Base-by-base conservation (phyloP, 1,140 invertebrate genomes). In the Lanistes nyassanus region DNA sequence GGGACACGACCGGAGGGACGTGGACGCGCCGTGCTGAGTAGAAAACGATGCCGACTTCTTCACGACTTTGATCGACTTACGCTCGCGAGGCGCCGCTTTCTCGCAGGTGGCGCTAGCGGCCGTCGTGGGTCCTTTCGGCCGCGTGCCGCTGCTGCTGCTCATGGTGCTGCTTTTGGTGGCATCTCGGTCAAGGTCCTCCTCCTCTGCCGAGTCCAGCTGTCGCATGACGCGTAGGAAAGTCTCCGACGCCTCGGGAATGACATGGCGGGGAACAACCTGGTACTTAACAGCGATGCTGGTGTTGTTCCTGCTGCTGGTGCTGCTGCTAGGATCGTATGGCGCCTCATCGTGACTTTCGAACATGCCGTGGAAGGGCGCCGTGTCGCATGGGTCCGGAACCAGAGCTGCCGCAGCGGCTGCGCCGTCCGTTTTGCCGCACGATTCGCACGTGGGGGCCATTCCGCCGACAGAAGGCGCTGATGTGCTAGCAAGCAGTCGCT, bases 11-110 rank as follows among this genome's bases (percentile, higher is more conserved):
- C 31, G 39, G 16, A 36, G 42, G 23, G 37, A 67, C 3, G 34
- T 13, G 1, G 65, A 31, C 19, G 26, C 66, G 65, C 9, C 23
- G 65, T 42, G 11, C 19, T 42, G 23, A 55, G 68, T 6, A 11
- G 68, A 70, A 42, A 72, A 72, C 26, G 70, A 72, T 1, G 70
- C 70, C 2, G 70, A 72, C 37, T 72, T 72, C 70, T 72, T 60
- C 70, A 72, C 70, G 3, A 60, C 23, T 29, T 72, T 72, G 16
- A 56, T 42, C 2, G 70, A 62, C 70, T 29, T 69, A 5, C 39
- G 67, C 23, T 47, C 42, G 9, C 42, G 2, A 13, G 42, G 5
- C n/a, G n/a, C n/a, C n/a, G n/a, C n/a, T 6, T 47, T 47, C 5
- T 47, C 5, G 42, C 42, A 47, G 42, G 19, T 1, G 42, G 42